Base-by-base conservation (phyloP, 1,140 invertebrate species). In the Drosophila tropicalis region DNA sequence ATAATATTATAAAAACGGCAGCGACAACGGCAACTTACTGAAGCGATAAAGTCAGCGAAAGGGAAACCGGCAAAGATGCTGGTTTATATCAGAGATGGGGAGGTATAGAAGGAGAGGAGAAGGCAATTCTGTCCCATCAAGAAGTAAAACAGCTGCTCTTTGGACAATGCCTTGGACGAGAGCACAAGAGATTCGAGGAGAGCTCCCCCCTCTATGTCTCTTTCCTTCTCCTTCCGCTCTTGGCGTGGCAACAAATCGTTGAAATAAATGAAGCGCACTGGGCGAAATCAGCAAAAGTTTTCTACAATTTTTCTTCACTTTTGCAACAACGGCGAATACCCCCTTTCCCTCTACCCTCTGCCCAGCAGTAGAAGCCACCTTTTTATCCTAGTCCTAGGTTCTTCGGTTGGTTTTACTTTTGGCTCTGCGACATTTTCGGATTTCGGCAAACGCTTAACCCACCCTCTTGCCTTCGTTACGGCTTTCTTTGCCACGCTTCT, bases 211-310 rank as follows among this genome's bases (percentile, higher is more conserved):
- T 41, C 77, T 69, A 25, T 32, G 44, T 41, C 69, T 62, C 64
- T 47, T 55, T 71, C 40, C 58, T 41, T 51, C 55, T n/a, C 56
- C 47, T 29, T 47, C 41, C 17, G 32, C 62, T 77, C 56, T 66
- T 86, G 74, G 65, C 56, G 75, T 61, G 79, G 83, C 83, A 87
- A 86, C 83, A 86, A 86, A 86, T 86, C 83, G 83, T 86, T 83
- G 83, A 86, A 86, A 86, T 86, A 86, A 86, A 86, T 86, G 83
- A 86, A 86, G 83, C 83, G 83, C 83, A 86, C 84, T 86, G 83
- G 83, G 83, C 84, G 76, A 86, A 86, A 87, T 86, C 83, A 86
- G 83, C 84, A 87, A 86, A 86, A 86, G 83, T 86, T 86, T 86
- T 86, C 70, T 76, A 87, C 83, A 86, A 86, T 86, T 86, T 86